Conservation (phyloP, 2,888 invertebrate species). For the Atrina japonica region DNA sequence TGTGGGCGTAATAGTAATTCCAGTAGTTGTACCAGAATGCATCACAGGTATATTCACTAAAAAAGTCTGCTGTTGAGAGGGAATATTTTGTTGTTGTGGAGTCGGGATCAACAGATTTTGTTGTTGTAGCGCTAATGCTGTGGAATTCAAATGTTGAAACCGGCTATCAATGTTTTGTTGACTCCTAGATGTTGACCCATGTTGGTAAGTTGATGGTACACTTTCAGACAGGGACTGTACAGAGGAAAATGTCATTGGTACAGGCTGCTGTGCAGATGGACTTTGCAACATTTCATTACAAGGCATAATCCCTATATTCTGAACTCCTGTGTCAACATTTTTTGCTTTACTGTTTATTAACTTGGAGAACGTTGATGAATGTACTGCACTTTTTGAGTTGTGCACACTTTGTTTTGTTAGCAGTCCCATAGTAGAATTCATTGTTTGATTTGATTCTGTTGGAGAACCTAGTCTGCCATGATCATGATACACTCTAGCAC, state of each 20-base stretch:
- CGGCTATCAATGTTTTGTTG: not conserved
- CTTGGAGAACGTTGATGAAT: conserved; percentile 21
- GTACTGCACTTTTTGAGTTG: conserved; percentile 1
- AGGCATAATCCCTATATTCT: no score
- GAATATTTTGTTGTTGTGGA: conserved; percentile 7
- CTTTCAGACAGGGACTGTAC: conserved; percentile 3
- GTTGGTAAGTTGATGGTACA: conserved; percentile 2
- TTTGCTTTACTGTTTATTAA: conserved; percentile 6
- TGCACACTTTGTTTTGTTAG: not conserved
- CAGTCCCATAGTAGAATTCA: not conserved
- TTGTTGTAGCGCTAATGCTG: conserved; percentile 20
- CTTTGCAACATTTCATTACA: no score
- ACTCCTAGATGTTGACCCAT: not conserved
- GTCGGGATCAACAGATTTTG: conserved; percentile 32
- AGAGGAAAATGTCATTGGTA: no score
- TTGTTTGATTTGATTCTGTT: not conserved
- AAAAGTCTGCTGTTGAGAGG: conserved; percentile 62
- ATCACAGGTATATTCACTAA: conserved; percentile 69
- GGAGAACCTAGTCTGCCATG: conserved; percentile 21
- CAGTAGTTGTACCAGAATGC: conserved; percentile 55
- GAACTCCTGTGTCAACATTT: no score
- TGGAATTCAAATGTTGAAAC: conserved; percentile 14
- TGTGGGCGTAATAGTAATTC: conserved; percentile 50
- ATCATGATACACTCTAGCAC: conserved; percentile 18
- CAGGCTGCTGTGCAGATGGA: no score